phyloP scores from a whole-genome alignment of 2,797 vertebrate genomes.

The Coranthus polyacanthus region DNA sequence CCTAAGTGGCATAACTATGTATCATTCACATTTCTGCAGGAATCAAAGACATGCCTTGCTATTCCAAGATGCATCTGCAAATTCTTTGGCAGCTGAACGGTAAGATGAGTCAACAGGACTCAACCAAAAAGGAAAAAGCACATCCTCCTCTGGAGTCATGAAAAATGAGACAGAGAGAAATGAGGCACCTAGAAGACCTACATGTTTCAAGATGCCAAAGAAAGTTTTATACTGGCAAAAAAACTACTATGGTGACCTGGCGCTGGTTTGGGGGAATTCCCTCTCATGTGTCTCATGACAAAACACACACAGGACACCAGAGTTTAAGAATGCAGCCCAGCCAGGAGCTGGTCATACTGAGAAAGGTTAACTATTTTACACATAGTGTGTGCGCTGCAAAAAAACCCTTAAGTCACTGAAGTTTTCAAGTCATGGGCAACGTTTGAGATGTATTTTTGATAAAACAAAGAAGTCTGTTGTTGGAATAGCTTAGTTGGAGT shows the following conservation, averaged over 20 bases:
- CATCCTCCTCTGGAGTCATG: slow-evolving; percentile 8
- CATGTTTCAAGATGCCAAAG: slow-evolving; percentile 18
- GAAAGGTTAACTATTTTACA: not conserved
- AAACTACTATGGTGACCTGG: slow-evolving; percentile 19
- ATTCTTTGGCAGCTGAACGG: slow-evolving; percentile 34
- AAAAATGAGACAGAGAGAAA: slow-evolving; percentile 14
- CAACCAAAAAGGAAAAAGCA: not conserved
- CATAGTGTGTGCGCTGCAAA: not conserved
- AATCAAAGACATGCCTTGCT: slow-evolving; percentile 33
- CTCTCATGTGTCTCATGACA: slow-evolving; percentile 23
- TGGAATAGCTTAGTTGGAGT: too few relatives aligned
- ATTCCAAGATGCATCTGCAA: slow-evolving; percentile 21
- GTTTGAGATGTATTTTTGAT: too few relatives aligned
- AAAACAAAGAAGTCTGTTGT: too few relatives aligned
- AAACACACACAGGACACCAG: slow-evolving; percentile 11
- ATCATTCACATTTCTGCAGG: slow-evolving; percentile 31
- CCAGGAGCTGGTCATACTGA: not conserved
- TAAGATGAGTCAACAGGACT: slow-evolving; percentile 31
- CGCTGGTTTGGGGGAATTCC: slow-evolving; percentile 34
- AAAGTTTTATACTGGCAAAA: slow-evolving; percentile 12
- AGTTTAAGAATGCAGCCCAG: slow-evolving; percentile 1
- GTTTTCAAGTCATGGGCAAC: too few relatives aligned
- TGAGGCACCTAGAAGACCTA: not conserved
- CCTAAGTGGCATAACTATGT: slow-evolving; percentile 28
- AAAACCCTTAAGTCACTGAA: too few relatives aligned